These are phyloP conservation scores for Notolepis coatsorum DNA, from an alignment of 2,797 vertebrate genomes.

Conservation along the genomic window DNA sequence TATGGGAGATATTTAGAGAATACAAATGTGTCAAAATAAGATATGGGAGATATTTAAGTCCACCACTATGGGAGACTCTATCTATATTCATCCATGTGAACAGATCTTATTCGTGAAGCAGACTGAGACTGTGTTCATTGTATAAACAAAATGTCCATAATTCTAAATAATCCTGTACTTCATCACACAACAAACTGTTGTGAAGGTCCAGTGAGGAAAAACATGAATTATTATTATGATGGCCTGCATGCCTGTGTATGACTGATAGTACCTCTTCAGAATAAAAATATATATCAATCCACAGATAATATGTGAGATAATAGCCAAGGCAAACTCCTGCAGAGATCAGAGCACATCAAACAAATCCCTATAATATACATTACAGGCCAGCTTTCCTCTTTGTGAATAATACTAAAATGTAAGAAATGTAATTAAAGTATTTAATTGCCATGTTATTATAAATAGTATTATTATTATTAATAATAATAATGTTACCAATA, in stretches of 20 bases:
- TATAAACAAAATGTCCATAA: neutral
- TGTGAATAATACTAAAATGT: too few relatives aligned
- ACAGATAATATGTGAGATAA: constrained; percentile 7
- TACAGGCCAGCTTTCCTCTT: too few relatives aligned
- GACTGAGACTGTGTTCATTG: neutral
- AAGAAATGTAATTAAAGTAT: too few relatives aligned
- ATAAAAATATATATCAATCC: constrained; percentile 13
- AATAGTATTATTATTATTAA: neutral
- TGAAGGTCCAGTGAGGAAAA: neutral
- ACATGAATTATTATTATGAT: neutral
- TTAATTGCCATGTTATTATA: too few relatives aligned
- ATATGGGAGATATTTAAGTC: too few relatives aligned
- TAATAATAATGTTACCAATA: neutral
- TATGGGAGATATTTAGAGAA: too few relatives aligned
- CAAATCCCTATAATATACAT: too few relatives aligned
- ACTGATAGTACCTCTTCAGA: constrained; percentile 6
- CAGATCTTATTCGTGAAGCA: neutral
- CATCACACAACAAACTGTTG: neutral
- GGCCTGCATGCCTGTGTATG: neutral
- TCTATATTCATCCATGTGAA: neutral
- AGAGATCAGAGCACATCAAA: constrained; percentile 7
- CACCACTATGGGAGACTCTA: neutral
- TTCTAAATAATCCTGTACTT: neutral
- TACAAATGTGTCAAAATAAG: too few relatives aligned
- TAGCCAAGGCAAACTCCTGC: neutral